phyloP scores from a whole-genome alignment of 2,888 invertebrate species.

The Synanthedon vespiformis region DNA sequence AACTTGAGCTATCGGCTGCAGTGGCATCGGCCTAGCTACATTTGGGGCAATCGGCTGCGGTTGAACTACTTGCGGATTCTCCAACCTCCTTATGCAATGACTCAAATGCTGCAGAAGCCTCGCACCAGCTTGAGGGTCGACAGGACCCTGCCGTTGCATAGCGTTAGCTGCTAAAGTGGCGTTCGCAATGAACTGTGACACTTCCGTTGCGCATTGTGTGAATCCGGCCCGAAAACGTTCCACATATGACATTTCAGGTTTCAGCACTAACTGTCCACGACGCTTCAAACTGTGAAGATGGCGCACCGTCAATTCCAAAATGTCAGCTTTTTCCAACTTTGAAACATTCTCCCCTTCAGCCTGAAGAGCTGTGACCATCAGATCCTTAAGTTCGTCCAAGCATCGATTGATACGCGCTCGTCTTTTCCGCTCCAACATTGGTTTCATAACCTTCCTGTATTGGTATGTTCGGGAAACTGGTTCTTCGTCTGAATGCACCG shows the following conservation, averaged over 20 bases:
- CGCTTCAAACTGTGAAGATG: constrained; percentile 86
- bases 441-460: constrained; percentile 94
- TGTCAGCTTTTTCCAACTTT: constrained; percentile 89
- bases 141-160: constrained; percentile 72
- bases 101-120: constrained; percentile 87
- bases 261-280: constrained; percentile 70
- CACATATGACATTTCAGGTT: constrained; percentile 77
- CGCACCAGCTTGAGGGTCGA: constrained; percentile 86
- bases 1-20: constrained; percentile 41
- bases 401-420: constrained; percentile 91
- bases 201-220: constrained; percentile 90
- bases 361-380: constrained; percentile 87
- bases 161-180: constrained; percentile 84
- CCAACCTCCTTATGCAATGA: constrained; percentile 75
- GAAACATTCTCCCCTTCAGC: constrained; percentile 90
- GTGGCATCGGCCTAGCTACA: constrained; percentile 58
- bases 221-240: constrained; percentile 89
- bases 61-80: constrained; percentile 74
- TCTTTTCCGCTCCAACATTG: constrained; percentile 87
- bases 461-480: constrained; percentile 91
- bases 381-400: constrained; percentile 88
- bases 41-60: constrained; percentile 63
- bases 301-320: constrained; percentile 85
- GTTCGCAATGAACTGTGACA: constrained; percentile 75
- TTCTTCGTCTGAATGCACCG: constrained; percentile 58